Evolutionary conservation across 2,113 vertebrate species (phyloP), one percentile per base, ranked within the genome.

Genomic region (Paraplagusia blochii): DNA sequence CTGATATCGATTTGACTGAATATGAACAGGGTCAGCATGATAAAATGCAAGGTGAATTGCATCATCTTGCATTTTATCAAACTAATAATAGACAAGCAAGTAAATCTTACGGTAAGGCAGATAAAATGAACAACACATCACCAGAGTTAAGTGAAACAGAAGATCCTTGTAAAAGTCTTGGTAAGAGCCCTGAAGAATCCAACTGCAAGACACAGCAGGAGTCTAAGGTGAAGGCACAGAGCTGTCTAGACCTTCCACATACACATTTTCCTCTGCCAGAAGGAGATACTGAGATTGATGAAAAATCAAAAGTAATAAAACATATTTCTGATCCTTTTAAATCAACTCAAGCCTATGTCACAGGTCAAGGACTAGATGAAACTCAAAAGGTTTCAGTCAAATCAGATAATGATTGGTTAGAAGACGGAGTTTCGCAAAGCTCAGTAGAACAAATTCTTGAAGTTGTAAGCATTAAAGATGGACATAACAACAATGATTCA

Each of bases 161-260:
- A 4, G 14, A 46, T 43, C 11, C 22, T 29, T 29, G 2, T 2
- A 29, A 29, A 29, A 29, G 3, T 29, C 6, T 6, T 56, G 1
- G 63, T 50, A 56, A 52, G 57, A 4, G 10, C 18, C 10, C 38
- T 0, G 16, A 14, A 15, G 50, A 61, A 53, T 54, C 14, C 54
- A 59, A 10, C 14, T 58, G 49, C 0, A 38, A 2, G 10, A 47
- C 11, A 0, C 57, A 58, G 6, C 36, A 53, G 58, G 60, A 73
- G 22, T 0, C 15, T 18, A 6, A 53, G 43, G 42, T 0, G 0
- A 33, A 58, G 3, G 1, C 15, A 15, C 18, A 69, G 33, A 57
- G 10, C 18, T 64, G 44, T 46, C 56, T 63, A 39, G 66, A 71
- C 11, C 42, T 54, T 49, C 42, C 2, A 42, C 44, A 73, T 17